phyloP scores from a whole-genome alignment of 2,113 vertebrate genomes.

The Danio rerio region DNA sequence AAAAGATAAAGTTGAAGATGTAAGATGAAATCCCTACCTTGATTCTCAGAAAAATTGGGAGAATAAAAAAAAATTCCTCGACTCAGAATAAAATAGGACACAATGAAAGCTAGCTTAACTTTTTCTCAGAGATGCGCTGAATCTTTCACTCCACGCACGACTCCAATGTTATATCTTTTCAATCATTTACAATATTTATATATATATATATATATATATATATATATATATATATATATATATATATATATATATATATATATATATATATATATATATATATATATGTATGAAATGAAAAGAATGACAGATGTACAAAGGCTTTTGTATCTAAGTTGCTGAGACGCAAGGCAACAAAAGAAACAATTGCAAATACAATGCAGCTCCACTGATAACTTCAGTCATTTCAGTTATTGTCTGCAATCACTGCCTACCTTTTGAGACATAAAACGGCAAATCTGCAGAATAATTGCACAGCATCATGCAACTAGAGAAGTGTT shows the following conservation, averaged over 20 bases:
- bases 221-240: too few relatives aligned
- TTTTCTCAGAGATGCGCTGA: background rate
- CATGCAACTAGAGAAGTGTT: background rate
- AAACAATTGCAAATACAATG: background rate
- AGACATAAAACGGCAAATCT: background rate
- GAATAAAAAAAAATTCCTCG: background rate
- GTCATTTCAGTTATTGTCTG: background rate
- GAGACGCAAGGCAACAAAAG: background rate
- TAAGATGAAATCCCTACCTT: too few relatives aligned
- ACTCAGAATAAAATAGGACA: background rate
- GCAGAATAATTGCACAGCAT: conserved; percentile 5
- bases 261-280: too few relatives aligned
- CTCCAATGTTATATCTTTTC: background rate
- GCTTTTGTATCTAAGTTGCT: background rate
- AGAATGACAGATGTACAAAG: too few relatives aligned
- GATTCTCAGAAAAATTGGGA: background rate
- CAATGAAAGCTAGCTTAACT: background rate
- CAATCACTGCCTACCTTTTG: conserved; percentile 2
- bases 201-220: too few relatives aligned
- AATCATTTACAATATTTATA: background rate
- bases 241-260: too few relatives aligned
- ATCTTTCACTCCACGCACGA: background rate
- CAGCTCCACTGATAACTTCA: background rate
- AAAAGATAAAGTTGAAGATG: too few relatives aligned
- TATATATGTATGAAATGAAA: background rate